Percentiles rank a stretch among this genome's conserved stretches.
phyloP scores from a whole-genome alignment of 2,888 invertebrate genomes.

The Tenthredo notha region DNA sequence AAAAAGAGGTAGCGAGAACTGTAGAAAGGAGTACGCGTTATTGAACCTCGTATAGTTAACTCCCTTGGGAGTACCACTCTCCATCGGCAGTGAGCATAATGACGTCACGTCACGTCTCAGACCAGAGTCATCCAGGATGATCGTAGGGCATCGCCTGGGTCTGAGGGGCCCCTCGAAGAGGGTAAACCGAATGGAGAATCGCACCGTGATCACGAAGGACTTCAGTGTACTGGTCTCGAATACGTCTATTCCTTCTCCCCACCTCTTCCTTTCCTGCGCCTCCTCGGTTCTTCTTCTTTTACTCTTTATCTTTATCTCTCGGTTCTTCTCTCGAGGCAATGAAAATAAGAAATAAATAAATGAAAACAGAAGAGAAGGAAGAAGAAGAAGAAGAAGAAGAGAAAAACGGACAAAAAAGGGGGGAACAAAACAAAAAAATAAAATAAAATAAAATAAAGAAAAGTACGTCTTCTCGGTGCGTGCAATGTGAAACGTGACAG shows the following conservation, averaged over 20 bases:
- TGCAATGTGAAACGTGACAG: constrained; percentile 77
- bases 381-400: constrained; percentile 19
- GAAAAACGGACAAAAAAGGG: constrained; percentile 59
- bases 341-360: constrained; percentile 51
- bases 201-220: constrained; percentile 68
- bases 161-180: constrained; percentile 10
- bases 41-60: constrained; percentile 58
- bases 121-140: constrained; percentile 59
- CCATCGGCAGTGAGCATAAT: constrained; percentile 59
- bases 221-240: neutral
- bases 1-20: neutral
- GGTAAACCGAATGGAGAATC: constrained; percentile 62
- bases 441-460: constrained; percentile 59
- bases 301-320: neutral
- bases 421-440: too few relatives aligned
- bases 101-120: constrained; percentile 72
- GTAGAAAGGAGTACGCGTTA: constrained; percentile 46
- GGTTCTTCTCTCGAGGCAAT: neutral
- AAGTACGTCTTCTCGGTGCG: constrained; percentile 69
- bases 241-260: neutral
- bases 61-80: constrained; percentile 18
- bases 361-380: constrained; percentile 60
- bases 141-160: neutral
- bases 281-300: neutral
- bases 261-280: neutral